Percentiles rank a stretch among this genome's conserved stretches.
Evolutionary conservation across 2,888 invertebrate species (phyloP).

Genomic region (Vesta saturnalis): DNA sequence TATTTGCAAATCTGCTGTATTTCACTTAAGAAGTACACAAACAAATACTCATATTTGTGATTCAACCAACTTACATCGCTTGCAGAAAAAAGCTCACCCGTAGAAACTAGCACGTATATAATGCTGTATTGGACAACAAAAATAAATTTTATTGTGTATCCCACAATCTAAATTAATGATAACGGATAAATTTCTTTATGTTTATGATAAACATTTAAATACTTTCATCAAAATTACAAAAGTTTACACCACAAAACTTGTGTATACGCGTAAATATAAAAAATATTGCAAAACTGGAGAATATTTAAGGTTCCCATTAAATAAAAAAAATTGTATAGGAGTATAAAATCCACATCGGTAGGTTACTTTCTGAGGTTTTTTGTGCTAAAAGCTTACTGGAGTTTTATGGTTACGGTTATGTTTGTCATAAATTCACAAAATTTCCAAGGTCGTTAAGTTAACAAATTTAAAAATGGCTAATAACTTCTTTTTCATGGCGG

Average conservation of each 20-base stretch:
- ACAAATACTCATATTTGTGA: slow-evolving; percentile 1
- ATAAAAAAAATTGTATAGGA: background rate
- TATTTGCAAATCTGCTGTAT: background rate
- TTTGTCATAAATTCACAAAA: background rate
- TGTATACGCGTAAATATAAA: too few species aligned
- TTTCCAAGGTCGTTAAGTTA: background rate
- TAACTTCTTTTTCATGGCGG: background rate
- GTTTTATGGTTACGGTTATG: background rate
- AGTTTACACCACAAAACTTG: too few species aligned
- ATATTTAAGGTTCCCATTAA: too few species aligned
- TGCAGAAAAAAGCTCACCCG: background rate
- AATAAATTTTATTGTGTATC: background rate
- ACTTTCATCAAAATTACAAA: slow-evolving; percentile 1
- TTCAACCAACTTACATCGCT: background rate
- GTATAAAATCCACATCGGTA: background rate
- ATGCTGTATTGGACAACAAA: background rate
- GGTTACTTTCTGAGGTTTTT: background rate
- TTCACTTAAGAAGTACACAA: background rate
- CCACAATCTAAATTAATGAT: background rate
- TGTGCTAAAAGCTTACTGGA: background rate
- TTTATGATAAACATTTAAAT: background rate
- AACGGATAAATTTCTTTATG: background rate
- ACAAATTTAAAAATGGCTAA: background rate
- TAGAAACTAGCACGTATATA: background rate
- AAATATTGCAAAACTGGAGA: too few species aligned